Conservation (phyloP, 2,888 invertebrate species). For the Rhogogaster chlorosoma region DNA sequence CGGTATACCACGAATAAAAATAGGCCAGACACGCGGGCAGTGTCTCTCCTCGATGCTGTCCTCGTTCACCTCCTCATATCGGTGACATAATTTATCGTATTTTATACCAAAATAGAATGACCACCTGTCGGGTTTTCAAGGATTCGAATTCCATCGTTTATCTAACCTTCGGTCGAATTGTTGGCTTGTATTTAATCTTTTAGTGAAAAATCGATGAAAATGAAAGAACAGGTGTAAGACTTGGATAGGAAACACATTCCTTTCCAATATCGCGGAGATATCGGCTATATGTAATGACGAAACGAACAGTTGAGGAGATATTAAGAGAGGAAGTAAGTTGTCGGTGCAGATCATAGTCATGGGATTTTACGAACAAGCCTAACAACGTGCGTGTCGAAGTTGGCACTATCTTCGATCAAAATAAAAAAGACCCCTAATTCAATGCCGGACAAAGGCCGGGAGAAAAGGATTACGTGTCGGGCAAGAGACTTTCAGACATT, state of each 20-base stretch:
- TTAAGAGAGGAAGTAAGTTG: conserved; percentile 10
- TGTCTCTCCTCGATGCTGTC: background rate
- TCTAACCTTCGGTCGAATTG: background rate
- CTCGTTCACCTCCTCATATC: conserved; percentile 26
- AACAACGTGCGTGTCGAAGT: conserved; percentile 14
- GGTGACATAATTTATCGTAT: background rate
- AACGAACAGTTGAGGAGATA: background rate
- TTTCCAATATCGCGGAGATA: background rate
- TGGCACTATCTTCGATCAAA: conserved; percentile 39
- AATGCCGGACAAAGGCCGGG: conserved; percentile 15
- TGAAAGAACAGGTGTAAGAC: background rate
- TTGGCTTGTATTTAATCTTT: background rate
- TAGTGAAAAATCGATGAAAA: background rate
- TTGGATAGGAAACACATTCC: background rate
- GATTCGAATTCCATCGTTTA: background rate
- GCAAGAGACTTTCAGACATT: conserved; percentile 41
- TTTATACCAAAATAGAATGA: conserved; percentile 10
- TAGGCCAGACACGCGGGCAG: conserved; percentile 1
- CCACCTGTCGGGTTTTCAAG: conserved; percentile 14
- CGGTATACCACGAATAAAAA: background rate
- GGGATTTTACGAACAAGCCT: background rate
- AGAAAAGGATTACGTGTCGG: conserved; percentile 45
- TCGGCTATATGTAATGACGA: background rate
- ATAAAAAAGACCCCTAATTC: conserved; percentile 38
- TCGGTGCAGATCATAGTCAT: conserved; percentile 7